Conservation (phyloP, 2,888 invertebrate species). For the Apamea monoglypha region DNA sequence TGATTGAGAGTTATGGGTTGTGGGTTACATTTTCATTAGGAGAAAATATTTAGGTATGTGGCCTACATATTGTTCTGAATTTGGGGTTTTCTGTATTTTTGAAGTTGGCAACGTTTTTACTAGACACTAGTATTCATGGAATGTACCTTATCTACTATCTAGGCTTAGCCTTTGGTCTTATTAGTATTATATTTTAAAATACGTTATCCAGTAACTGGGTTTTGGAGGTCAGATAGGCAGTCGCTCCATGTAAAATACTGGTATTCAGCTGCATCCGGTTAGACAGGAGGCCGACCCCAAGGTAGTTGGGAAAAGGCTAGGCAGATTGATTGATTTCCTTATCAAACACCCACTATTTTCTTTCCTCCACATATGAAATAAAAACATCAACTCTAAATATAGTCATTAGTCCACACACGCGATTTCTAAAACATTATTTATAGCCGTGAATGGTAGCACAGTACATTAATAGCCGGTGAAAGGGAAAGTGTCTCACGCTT, state of each 20-base stretch:
- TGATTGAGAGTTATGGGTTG: not conserved
- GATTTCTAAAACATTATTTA: slow-evolving; percentile 49
- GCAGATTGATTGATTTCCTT: too few relatives aligned
- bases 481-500: slow-evolving; percentile 43
- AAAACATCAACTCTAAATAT: slow-evolving; percentile 36
- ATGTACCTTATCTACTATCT: not conserved
- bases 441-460: slow-evolving; percentile 34
- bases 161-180: too few relatives aligned
- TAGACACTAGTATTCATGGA: not conserved
- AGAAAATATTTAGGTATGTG: not conserved
- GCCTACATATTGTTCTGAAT: too few relatives aligned
- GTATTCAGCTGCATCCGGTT: too few relatives aligned
- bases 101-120: not conserved
- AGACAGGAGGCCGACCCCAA: too few relatives aligned
- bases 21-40: not conserved
- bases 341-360: not conserved
- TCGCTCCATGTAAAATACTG: too few relatives aligned
- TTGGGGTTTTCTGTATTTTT: too few relatives aligned
- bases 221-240: too few relatives aligned
- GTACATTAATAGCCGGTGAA: slow-evolving; percentile 27
- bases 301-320: too few relatives aligned
- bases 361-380: slow-evolving; percentile 4
- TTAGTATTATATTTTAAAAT: too few relatives aligned
- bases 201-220: too few relatives aligned
- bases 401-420: slow-evolving; percentile 38